phyloP scores from a whole-genome alignment of 2,888 invertebrate genomes.

The Steinernema carpocapsae region DNA sequence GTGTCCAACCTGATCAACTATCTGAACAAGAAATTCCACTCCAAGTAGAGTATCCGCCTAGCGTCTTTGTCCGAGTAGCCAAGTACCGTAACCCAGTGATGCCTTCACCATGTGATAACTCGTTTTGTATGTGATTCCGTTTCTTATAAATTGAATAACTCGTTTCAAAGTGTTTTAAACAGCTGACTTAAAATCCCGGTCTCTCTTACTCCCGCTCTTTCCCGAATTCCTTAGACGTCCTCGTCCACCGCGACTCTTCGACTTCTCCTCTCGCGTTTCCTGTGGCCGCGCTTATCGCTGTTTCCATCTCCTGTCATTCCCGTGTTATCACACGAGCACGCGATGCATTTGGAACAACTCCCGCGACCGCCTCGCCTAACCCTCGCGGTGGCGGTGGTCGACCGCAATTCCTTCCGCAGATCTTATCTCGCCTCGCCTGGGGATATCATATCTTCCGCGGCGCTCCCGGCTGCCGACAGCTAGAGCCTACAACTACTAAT shows the following conservation, averaged over 20 bases:
- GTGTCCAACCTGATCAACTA: conserved; percentile 32
- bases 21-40: conserved; percentile 28
- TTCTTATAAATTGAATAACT: not conserved
- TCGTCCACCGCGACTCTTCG: not conserved
- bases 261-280: not conserved
- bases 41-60: not conserved
- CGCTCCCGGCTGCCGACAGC: conserved; percentile 18
- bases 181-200: not conserved
- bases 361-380: not conserved
- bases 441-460: conserved; percentile 19
- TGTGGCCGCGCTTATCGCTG: conserved; percentile 16
- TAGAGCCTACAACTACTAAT: not conserved
- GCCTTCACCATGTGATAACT: conserved; percentile 1
- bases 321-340: conserved; percentile 34
- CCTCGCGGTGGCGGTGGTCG: not conserved
- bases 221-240: not conserved
- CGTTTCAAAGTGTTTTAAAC: not conserved
- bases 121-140: not conserved
- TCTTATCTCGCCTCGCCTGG: conserved; percentile 32
- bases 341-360: conserved; percentile 16
- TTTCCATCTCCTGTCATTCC: conserved; percentile 24
- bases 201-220: not conserved
- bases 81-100: conserved; percentile 17
- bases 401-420: conserved; percentile 34
- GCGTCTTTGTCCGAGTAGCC: not conserved